phyloP scores from a whole-genome alignment of 2,797 vertebrate genomes.

The Borostomias antarcticus region DNA sequence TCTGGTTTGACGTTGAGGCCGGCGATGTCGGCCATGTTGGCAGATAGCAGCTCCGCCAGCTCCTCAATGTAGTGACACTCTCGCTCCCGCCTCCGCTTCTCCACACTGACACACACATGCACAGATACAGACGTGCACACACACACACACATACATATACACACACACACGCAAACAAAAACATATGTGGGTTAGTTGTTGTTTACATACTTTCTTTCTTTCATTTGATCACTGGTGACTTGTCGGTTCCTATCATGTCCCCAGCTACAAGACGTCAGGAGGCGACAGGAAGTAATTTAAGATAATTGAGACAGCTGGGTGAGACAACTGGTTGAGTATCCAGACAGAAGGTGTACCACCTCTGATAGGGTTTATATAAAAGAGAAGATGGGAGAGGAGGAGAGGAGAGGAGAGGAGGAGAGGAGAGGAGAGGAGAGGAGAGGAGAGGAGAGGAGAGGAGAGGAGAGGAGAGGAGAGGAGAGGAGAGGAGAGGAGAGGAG shows the following conservation, averaged over 20 bases:
- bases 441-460: neutral
- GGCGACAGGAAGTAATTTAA: neutral
- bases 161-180: neutral
- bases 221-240: too few relatives aligned
- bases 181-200: neutral
- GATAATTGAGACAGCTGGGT: neutral
- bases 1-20: conserved; percentile 91
- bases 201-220: neutral
- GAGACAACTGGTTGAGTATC: neutral
- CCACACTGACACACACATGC: conserved; percentile 73
- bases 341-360: neutral
- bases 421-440: neutral
- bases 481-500: neutral
- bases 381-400: neutral
- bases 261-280: neutral
- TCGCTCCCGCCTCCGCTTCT: conserved; percentile 91
- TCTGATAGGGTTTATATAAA: too few relatives aligned
- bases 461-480: neutral
- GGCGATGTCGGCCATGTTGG: conserved; percentile 93
- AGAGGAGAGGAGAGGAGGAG: conserved; percentile 1
- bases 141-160: neutral
- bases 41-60: conserved; percentile 91
- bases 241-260: too few relatives aligned
- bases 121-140: neutral
- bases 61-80: conserved; percentile 94